Evolutionary conservation across 2,888 invertebrate species (phyloP), one percentile per base, ranked within the genome.

Genomic region (Macrophya annulata): DNA sequence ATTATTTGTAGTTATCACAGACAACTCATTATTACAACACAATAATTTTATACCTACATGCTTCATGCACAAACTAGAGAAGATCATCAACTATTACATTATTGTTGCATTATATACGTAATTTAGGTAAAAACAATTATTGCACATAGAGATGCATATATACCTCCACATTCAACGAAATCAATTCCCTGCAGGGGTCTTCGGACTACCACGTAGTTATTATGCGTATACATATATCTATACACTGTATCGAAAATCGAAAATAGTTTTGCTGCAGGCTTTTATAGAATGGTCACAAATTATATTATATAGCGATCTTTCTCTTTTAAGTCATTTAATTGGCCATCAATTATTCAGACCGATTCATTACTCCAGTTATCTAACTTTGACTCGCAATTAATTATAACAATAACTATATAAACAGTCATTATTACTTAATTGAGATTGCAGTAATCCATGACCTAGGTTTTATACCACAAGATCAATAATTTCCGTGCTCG

Each of bases 301-400:
- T 17, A 17, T 68, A 17, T 37, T 62, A 62, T 3, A 21, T 25
- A 62, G 12, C 12, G 25, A 62, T 21, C 0, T 21, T 62, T 25
- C 25, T 62, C 62, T 25, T 68, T 68, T 17, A 31, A 68, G 1
- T 31, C 12, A 68, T 25, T 37, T 68, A 25, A 37, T 68, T 37
- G 68, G 15, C 68, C 68, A 37, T 68, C 37, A 37, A 68, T 68
- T 37, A 68, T 68, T 68, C 25, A 21, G n/a, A 55, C n/a, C 62
- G 10, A 62, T 25, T 31, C 21, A 31, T 31, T 31, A 31, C 12
- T 25, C 4, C 3, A 37, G 25, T 68, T 68, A 15, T 15, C 12
- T 12, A 15, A 5, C 12, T 25, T 68, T 37, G 12, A 25, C 68
- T 37, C 1, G 68, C 62, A 62, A 62, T 62, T 55, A n/a, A 55